These are phyloP conservation scores for Alectura lathami DNA, from an alignment of 2,113 vertebrate species.

Conservation along the genomic window DNA sequence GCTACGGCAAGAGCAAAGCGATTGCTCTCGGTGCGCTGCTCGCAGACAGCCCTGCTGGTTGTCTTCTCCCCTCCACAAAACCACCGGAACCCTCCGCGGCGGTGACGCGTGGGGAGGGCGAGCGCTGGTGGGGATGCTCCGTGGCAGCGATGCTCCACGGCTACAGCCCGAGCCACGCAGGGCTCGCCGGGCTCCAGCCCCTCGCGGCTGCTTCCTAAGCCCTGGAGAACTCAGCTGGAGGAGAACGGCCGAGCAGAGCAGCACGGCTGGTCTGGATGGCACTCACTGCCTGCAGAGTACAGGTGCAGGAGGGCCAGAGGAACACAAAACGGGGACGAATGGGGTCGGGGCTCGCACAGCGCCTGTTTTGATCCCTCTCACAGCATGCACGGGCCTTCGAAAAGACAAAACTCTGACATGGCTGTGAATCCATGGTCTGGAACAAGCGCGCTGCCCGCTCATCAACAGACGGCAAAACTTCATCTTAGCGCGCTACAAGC, in stretches of 20 bases:
- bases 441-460: accelerated
- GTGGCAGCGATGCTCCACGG: neutral
- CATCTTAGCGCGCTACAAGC: neutral
- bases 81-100: neutral
- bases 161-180: neutral
- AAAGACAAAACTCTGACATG: neutral
- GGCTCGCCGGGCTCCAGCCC: neutral
- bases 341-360: neutral
- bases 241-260: neutral
- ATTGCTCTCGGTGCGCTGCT: neutral
- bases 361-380: neutral
- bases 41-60: neutral
- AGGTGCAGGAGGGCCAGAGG: neutral
- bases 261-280: neutral
- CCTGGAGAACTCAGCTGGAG: neutral
- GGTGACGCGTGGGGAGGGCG: neutral
- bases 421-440: accelerated
- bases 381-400: accelerated
- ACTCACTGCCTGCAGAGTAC: neutral
- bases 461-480: neutral
- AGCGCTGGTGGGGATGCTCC: neutral
- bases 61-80: neutral
- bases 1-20: neutral
- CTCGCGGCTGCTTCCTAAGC: neutral
- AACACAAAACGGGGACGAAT: neutral